These are phyloP conservation scores for Malurus splendens DNA, from an alignment of 2,797 vertebrate species.

Conservation along the genomic window DNA sequence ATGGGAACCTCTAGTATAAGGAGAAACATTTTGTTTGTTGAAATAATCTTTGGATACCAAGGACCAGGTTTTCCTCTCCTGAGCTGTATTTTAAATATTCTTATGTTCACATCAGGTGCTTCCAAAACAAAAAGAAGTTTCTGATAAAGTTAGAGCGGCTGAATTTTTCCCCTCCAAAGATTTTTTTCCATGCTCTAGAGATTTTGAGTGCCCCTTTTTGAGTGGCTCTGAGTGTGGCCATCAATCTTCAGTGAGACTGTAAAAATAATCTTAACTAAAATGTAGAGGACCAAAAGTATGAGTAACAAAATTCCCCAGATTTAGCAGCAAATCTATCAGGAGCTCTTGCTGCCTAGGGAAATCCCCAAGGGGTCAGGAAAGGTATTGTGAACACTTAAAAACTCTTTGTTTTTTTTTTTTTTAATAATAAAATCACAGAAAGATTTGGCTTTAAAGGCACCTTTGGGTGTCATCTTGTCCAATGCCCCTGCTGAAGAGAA, in stretches of 20 bases:
- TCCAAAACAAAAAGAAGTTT: background rate
- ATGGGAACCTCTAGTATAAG: background rate
- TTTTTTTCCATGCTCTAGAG: background rate
- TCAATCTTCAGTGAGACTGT: background rate
- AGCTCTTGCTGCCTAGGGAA: background rate
- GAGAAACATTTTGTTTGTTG: background rate
- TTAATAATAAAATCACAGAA: background rate
- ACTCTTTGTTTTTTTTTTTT: background rate
- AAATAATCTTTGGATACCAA: background rate
- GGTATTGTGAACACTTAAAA: background rate
- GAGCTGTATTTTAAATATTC: background rate
- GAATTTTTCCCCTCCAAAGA: background rate
- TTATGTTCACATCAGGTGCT: background rate
- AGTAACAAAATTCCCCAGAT: background rate
- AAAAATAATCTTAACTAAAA: background rate
- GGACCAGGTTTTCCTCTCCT: background rate
- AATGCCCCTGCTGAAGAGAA: background rate
- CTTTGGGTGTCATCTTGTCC: background rate
- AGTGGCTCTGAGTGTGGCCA: background rate
- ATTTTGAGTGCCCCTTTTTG: background rate
- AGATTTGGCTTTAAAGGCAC: background rate
- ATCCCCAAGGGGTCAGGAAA: fast-evolving
- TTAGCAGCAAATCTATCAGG: background rate
- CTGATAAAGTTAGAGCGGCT: background rate
- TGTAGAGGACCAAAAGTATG: background rate